Percentiles rank a stretch among this genome's conserved stretches.
phyloP scores from a whole-genome alignment of 2,113 vertebrate genomes.

The Myotis brandtii region DNA sequence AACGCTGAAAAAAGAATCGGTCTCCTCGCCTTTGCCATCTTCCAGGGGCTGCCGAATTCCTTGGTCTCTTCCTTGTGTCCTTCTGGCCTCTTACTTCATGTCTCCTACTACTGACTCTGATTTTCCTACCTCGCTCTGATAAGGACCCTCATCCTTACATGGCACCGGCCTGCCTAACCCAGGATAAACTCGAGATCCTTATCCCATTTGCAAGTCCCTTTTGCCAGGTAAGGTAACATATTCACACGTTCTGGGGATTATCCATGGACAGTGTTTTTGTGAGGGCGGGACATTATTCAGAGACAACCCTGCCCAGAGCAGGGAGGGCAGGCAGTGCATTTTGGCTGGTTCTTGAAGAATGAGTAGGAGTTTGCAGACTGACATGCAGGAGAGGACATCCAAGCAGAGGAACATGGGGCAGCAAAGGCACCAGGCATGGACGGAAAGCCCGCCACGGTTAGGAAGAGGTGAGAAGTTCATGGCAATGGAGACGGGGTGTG shows the following conservation, averaged over 20 bases:
- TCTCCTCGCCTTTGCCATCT: neutral
- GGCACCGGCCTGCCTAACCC: neutral
- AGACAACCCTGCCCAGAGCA: neutral
- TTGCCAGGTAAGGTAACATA: neutral
- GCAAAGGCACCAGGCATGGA: neutral
- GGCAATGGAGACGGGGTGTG: accelerated
- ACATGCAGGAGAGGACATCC: neutral
- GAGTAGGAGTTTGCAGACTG: neutral
- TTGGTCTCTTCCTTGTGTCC: neutral
- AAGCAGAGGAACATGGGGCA: neutral
- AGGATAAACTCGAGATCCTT: neutral
- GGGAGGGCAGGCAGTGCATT: neutral
- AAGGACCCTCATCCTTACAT: neutral
- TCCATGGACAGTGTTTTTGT: neutral
- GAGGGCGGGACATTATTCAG: accelerated
- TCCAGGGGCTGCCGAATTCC: neutral
- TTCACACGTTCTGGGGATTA: neutral
- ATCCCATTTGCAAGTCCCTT: neutral
- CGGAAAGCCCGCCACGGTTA: neutral
- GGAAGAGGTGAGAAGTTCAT: neutral
- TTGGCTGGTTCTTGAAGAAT: neutral
- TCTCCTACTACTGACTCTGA: neutral
- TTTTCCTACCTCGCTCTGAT: neutral
- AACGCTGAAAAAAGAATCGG: neutral
- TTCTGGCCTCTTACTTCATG: neutral